phyloP scores from a whole-genome alignment of 2,113 vertebrate species.

The Salminus brasiliensis region DNA sequence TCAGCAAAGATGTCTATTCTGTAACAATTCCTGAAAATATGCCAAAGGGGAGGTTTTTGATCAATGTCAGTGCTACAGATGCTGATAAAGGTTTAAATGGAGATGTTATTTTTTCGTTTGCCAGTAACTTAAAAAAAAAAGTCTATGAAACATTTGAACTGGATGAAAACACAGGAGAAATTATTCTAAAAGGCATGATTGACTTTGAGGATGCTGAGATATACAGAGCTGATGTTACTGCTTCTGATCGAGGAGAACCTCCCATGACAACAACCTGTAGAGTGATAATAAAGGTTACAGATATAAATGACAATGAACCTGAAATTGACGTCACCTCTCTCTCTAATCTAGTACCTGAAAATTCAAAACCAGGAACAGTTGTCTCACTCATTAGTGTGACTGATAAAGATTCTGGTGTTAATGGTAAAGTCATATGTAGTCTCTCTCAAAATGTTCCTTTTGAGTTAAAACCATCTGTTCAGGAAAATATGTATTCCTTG shows the following conservation, averaged over 20 bases:
- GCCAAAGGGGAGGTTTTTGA: conserved; percentile 15
- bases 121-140: background rate
- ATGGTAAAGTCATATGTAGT: conserved; percentile 62
- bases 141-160: conserved; percentile 41
- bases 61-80: conserved; percentile 43
- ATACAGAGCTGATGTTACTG: conserved; percentile 44
- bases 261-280: conserved; percentile 28
- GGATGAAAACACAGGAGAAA: conserved; percentile 34
- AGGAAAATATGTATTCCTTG: conserved; percentile 64
- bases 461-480: conserved; percentile 57
- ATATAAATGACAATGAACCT: conserved; percentile 41
- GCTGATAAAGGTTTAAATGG: conserved; percentile 44
- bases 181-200: conserved; percentile 35
- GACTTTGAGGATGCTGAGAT: conserved; percentile 37
- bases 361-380: conserved; percentile 41
- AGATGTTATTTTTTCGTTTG: conserved; percentile 44
- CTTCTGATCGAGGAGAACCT: conserved; percentile 23
- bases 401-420: conserved; percentile 59
- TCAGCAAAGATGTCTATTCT: conserved; percentile 35
- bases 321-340: conserved; percentile 40
- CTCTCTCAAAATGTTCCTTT: conserved; percentile 58
- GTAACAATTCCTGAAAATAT: conserved; percentile 37
- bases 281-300: conserved; percentile 21
- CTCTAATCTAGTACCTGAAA: conserved; percentile 23
- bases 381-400: conserved; percentile 59